Evolutionary conservation across 64 coral and sea anemone species (phyloP), one percentile per base, ranked within the genome.

Genomic region (Actinia equina): DNA sequence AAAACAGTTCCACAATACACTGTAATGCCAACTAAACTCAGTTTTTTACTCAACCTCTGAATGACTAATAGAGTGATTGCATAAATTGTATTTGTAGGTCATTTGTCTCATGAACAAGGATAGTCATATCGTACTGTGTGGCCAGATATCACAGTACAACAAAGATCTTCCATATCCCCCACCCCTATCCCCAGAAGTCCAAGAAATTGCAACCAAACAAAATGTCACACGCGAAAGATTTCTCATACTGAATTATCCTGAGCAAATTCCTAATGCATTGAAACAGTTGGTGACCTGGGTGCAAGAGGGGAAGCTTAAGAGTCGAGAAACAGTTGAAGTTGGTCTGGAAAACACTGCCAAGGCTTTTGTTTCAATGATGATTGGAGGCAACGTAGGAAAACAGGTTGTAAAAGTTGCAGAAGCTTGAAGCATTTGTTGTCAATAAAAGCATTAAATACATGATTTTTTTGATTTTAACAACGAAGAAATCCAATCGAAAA

Each of bases 351-450:
- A 86, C 76, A 81, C 85, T 23, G 94, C 87, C 2, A 89, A 83
- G 49, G 94, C 94, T n/a, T 93, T 96, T 88, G 79, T 96, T 18
- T 89, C 84, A 0, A 90, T 96, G 94, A 96, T 96, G 94, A 87
- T 17, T 54, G 94, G 94, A 16, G 88, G 88, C 17, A 96, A 96
- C n/a, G 89, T 96, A 65, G 94, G 94, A 22, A 96, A 96, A 70
- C 94, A 96, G 43, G 20, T 96, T 59, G 91, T 96, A 42, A 87
- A 92, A 76, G 88, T 93, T 65, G 90, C 89, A 64, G 78, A 81
- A 44, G 12, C 14, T 19, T 81, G 49, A 81, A 74, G 23, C 26
- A 22, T 65, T 9, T 30, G 37, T 13, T 41, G 13, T 74, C 26
- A 41, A 2, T 37, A 74, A 74, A 11, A 74, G 10, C 3, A 27